Evolutionary conservation across 2,888 invertebrate genomes (phyloP).

Genomic region (Oscheius sp.): DNA sequence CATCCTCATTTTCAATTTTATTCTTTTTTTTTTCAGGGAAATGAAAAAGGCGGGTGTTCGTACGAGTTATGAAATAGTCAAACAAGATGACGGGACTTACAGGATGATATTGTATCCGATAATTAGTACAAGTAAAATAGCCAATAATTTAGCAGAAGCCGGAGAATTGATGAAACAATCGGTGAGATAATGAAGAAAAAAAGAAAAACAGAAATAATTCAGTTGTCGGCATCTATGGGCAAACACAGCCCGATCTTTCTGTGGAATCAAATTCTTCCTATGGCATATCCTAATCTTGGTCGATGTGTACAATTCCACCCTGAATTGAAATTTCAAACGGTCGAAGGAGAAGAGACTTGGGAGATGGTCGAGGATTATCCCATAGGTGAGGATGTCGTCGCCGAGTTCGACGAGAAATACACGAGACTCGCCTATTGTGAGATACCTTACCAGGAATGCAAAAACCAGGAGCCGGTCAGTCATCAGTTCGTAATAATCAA

Average conservation of each 20-base stretch:
- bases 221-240: background rate
- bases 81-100: background rate
- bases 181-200: background rate
- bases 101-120: background rate
- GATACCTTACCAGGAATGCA: no score
- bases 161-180: background rate
- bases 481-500: background rate
- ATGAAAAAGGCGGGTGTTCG: background rate
- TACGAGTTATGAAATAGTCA: slow-evolving; percentile 8
- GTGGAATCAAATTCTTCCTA: background rate
- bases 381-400: background rate
- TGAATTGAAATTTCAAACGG: no score
- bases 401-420: background rate
- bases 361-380: background rate
- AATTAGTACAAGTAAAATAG: background rate
- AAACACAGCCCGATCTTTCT: background rate
- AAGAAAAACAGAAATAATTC: background rate
- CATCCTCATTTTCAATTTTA: background rate
- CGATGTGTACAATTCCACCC: background rate
- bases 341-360: background rate
- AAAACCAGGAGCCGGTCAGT: no score
- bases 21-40: background rate
- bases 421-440: no score
- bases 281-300: background rate
- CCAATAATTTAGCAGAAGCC: background rate